These are phyloP conservation scores for Parambassis ranga DNA, from an alignment of 2,797 vertebrate species.

Conservation along the genomic window DNA sequence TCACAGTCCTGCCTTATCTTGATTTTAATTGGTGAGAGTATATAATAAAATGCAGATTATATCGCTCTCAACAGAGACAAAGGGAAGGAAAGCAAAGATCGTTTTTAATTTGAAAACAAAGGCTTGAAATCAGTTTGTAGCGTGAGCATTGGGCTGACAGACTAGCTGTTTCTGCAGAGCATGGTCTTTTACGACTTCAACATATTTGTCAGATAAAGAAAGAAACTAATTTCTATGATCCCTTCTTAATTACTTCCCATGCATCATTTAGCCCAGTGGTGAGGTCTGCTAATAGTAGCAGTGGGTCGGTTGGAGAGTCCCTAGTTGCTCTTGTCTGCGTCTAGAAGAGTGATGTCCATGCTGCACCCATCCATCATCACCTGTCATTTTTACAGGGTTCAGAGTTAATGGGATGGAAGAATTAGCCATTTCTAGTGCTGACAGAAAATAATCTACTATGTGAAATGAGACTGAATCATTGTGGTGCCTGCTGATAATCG, in stretches of 20 bases:
- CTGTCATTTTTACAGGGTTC: slow-evolving; percentile 34
- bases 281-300: slow-evolving; percentile 48
- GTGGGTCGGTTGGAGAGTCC: slow-evolving; percentile 32
- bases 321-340: slow-evolving; percentile 9
- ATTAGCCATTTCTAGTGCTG: slow-evolving; percentile 39
- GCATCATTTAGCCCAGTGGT: slow-evolving; percentile 59
- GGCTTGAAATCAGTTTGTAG: neutral
- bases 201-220: slow-evolving; percentile 40
- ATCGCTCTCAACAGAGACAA: neutral
- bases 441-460: slow-evolving; percentile 36
- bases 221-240: slow-evolving; percentile 44
- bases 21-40: too few species aligned
- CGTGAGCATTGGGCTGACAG: too few species aligned
- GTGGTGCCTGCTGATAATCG: slow-evolving; percentile 14
- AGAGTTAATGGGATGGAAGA: slow-evolving; percentile 61
- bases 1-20: too few species aligned
- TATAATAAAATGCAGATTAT: too few species aligned
- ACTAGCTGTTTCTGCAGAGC: neutral
- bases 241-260: slow-evolving; percentile 54
- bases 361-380: slow-evolving; percentile 28
- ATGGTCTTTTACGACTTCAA: neutral
- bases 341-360: slow-evolving; percentile 19
- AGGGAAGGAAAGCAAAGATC: neutral
- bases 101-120: neutral
- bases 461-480: slow-evolving; percentile 38